Evolutionary conservation across 2,888 invertebrate species (phyloP).

Genomic region (Oxytorus armatus): DNA sequence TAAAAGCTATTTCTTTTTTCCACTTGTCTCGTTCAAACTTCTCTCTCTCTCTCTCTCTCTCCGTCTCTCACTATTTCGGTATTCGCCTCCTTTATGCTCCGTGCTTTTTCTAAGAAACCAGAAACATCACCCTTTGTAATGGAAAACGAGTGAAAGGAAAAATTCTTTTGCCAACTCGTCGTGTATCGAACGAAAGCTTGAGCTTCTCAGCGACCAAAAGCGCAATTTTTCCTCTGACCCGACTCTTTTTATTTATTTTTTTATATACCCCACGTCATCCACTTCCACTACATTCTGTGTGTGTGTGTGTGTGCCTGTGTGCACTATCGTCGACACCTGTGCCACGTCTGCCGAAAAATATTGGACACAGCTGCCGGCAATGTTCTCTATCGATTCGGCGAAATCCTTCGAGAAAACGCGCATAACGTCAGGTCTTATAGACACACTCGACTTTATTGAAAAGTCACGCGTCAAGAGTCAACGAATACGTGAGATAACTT

Average conservation of each 20-base stretch:
- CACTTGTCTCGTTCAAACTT: conserved; percentile 16
- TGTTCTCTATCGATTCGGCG: conserved; percentile 1
- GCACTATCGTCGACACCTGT: conserved; percentile 51
- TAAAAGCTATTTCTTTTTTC: conserved; percentile 8
- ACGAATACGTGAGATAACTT: not conserved
- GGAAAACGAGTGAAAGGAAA: conserved; percentile 73
- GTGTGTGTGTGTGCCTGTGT: too few relatives aligned
- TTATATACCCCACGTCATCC: not conserved
- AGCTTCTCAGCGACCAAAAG: conserved; percentile 41
- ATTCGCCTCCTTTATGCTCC: not conserved
- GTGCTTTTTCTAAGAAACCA: conserved; percentile 22
- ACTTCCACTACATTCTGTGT: conserved; percentile 19
- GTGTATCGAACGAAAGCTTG: not conserved
- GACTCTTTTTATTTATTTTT: conserved; percentile 16
- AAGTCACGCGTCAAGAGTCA: conserved; percentile 20
- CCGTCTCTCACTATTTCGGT: conserved; percentile 23
- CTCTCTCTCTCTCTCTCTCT: conserved; percentile 34
- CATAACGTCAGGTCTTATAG: conserved; percentile 15
- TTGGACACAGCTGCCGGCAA: conserved; percentile 37
- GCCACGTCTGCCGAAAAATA: conserved; percentile 50
- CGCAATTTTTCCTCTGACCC: conserved; percentile 49
- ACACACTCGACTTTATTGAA: conserved; percentile 38
- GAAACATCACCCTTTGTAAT: conserved; percentile 67
- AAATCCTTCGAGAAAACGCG: not conserved
- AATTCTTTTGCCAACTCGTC: conserved; percentile 37